These are phyloP conservation scores for Portevinia maculata DNA, from an alignment of 2,888 invertebrate genomes.

Conservation along the genomic window DNA sequence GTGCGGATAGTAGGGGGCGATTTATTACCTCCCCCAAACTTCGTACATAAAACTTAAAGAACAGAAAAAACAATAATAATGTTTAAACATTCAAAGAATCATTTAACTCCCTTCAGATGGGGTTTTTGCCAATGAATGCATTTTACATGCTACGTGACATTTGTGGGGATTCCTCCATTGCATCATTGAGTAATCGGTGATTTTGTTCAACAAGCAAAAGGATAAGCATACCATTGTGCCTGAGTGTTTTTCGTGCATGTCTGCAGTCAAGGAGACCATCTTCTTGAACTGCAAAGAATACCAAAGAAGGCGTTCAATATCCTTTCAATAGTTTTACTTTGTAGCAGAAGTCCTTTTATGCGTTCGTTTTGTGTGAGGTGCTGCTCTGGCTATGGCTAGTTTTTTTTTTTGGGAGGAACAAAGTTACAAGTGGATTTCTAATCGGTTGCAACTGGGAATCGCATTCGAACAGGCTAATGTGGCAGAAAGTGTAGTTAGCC, in stretches of 20 bases:
- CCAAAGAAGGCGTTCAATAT: constrained; percentile 69
- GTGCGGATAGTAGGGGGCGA: constrained; percentile 1
- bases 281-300: constrained; percentile 37
- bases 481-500: background rate
- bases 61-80: constrained; percentile 19
- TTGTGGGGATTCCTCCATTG: constrained; percentile 61
- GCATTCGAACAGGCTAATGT: background rate
- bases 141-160: constrained; percentile 66
- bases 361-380: constrained; percentile 3
- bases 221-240: constrained; percentile 39
- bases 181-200: constrained; percentile 69
- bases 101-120: constrained; percentile 42
- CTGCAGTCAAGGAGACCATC: constrained; percentile 57
- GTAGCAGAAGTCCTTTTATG: constrained; percentile 35
- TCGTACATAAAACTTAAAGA: background rate
- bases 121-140: constrained; percentile 59
- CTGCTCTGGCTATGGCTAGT: too few relatives aligned
- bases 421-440: constrained; percentile 34
- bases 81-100: constrained; percentile 50
- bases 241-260: constrained; percentile 54
- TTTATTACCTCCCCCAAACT: constrained; percentile 41
- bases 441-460: background rate
- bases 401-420: constrained; percentile 14
- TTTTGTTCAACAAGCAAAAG: constrained; percentile 53
- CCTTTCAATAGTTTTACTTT: constrained; percentile 69